Conservation (phyloP, 2,888 invertebrate species). For the Caprella mutica region DNA sequence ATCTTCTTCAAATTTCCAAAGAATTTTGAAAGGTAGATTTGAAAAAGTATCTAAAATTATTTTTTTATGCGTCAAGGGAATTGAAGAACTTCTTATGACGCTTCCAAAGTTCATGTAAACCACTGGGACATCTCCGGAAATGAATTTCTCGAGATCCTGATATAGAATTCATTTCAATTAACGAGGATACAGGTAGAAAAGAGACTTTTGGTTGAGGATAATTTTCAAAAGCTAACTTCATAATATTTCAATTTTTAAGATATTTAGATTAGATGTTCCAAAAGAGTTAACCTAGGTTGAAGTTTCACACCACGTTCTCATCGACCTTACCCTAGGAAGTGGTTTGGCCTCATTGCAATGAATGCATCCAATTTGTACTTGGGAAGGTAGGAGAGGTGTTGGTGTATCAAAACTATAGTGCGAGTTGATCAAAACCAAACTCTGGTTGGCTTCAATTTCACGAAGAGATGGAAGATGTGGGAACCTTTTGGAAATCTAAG, state of each 20-base stretch:
- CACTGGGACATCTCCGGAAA: conserved; percentile 9
- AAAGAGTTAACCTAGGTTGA: too few relatives aligned
- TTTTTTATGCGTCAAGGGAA: conserved; percentile 9
- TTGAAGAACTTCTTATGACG: neutral
- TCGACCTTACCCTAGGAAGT: conserved; percentile 36
- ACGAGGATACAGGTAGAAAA: too few relatives aligned
- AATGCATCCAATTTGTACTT: conserved; percentile 53
- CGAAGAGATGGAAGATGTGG: conserved; percentile 27
- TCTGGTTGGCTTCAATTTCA: conserved; percentile 42
- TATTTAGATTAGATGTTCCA: too few relatives aligned
- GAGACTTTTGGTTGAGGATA: too few relatives aligned
- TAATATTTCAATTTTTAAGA: too few relatives aligned
- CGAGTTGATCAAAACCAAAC: conserved; percentile 45
- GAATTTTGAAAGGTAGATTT: conserved; percentile 4
- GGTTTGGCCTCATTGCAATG: conserved; percentile 45
- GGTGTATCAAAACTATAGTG: conserved; percentile 45
- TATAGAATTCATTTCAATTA: too few relatives aligned
- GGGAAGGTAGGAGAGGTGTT: conserved; percentile 47
- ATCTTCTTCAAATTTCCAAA: conserved; percentile 17
- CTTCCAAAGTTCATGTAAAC: conserved; percentile 14
- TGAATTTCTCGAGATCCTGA: neutral
- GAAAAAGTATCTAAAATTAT: neutral
- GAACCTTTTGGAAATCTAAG: conserved; percentile 13
- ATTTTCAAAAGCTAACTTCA: too few relatives aligned
- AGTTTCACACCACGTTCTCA: too few relatives aligned